Base-by-base conservation (phyloP, 2,888 invertebrate species). In the Parapristionchus giblindavisi region DNA sequence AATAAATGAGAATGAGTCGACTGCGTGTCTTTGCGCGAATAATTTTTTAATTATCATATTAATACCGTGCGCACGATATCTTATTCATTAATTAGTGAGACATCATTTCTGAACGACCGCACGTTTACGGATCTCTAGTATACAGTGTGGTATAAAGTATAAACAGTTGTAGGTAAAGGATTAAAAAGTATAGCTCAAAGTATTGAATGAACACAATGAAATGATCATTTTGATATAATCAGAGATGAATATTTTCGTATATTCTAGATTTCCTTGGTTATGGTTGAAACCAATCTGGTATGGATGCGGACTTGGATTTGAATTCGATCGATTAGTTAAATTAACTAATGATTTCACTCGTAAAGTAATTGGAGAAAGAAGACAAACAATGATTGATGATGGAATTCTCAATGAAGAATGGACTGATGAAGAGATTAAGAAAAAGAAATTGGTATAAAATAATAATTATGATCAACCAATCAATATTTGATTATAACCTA, bases 261-360 rank as follows among this genome's bases (percentile, higher is more conserved):
- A 11, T 61, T 36, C 1, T 36, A 79, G 68, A 54, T 70, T 70
- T 21, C 68, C 68, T 0, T 70, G 92, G 89, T 87, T 91, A 0
- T 90, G 91, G 84, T 84, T 88, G 0, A 89, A 91, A 40, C 87
- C 89, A 2, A 84, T 92, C 56, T 93, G 92, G 87, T 90, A 91
- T 79, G 88, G 92, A 3, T 89, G 92, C 0, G 88, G 87, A 6
- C 89, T 91, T 70, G 83, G 79, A 11, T 29, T n/a, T 6, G 76
- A 76, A 51, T 83, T 77, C 58, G 77, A 80, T 38, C 17, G 40
- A 14, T 51, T 52, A 36, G 60, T 79, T n/a, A 48, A 54, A 38
- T 17, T 76, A 34, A 52, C 77, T 17, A 77, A 72, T 21, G 77
- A 63, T 4, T 79, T 79, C 68, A 79, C 78, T 24, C 29, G 66